A percentile compares a stretch with the other conserved stretches of the same genome.
Evolutionary conservation across 2,797 vertebrate species (phyloP).

Genomic region (Bothrops alternatus): DNA sequence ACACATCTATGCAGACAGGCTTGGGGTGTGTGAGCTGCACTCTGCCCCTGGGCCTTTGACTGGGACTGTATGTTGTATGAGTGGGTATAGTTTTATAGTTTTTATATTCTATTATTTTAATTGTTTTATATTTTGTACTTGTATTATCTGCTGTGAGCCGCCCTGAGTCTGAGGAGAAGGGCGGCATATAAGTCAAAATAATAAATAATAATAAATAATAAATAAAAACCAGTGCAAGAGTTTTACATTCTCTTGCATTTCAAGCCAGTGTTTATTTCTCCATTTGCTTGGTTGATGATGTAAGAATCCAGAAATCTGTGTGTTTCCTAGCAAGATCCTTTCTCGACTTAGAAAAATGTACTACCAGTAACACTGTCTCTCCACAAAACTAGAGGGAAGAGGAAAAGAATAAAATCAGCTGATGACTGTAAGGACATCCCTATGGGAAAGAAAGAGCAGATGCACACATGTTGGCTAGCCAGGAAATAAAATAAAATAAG

Average conservation of each 20-base stretch:
- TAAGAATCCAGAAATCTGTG: neutral
- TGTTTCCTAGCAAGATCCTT: constrained; percentile 29
- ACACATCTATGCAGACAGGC: no score
- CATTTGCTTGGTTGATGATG: neutral
- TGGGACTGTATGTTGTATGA: no score
- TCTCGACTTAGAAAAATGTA: constrained; percentile 10
- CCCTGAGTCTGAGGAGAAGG: no score
- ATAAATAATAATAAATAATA: no score
- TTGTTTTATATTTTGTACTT: no score
- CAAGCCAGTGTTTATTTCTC: neutral
- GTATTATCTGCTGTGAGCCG: no score
- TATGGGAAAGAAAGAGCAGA: constrained; percentile 4
- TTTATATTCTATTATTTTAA: no score
- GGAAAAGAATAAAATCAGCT: constrained; percentile 29
- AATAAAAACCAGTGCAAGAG: neutral
- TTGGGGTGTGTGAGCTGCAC: no score
- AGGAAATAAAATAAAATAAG: constrained; percentile 26
- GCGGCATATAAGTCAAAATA: no score
- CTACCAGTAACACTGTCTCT: constrained; percentile 1
- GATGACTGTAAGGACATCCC: constrained; percentile 23
- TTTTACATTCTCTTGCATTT: neutral
- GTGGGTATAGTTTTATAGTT: no score
- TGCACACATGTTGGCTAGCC: neutral
- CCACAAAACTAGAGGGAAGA: constrained; percentile 29
- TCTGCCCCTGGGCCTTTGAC: no score